Evolutionary conservation across 2,888 invertebrate species (phyloP).

Genomic region (Phengaris arion): DNA sequence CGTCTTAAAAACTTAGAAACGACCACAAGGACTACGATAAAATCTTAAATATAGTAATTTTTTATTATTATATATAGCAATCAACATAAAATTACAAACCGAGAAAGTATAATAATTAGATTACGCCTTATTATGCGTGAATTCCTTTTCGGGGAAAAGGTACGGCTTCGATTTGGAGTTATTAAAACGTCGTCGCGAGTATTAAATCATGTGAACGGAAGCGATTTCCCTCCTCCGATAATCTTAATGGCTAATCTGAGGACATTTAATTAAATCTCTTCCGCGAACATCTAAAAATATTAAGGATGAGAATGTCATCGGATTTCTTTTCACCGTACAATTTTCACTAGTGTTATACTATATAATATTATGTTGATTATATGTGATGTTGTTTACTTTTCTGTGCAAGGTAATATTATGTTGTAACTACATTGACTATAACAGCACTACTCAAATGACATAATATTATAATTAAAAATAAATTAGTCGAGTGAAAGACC

Average conservation of each 20-base stretch:
- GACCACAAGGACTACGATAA: no score
- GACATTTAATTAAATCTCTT: conserved; percentile 41
- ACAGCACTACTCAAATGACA: no score
- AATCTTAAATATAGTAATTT: no score
- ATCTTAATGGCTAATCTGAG: conserved; percentile 41
- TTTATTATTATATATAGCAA: background rate
- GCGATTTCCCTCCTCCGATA: conserved; percentile 34
- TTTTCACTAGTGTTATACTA: background rate
- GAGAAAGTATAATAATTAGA: background rate
- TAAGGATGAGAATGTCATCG: conserved; percentile 28
- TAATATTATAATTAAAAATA: background rate
- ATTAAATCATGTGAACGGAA: conserved; percentile 34
- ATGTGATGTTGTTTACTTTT: no score
- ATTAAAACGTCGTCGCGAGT: conserved; percentile 29
- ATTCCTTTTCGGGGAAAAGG: background rate
- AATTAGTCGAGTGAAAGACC: background rate
- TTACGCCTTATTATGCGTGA: background rate
- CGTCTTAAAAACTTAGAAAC: no score
- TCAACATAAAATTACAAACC: background rate
- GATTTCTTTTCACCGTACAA: background rate
- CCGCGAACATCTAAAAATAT: conserved; percentile 36
- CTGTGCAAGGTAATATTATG: no score
- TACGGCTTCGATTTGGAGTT: conserved; percentile 26
- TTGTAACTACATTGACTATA: no score
- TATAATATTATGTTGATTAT: no score